Evolutionary conservation across 2,113 vertebrate genomes (phyloP).

Genomic region (Sceloporus tristichus): DNA sequence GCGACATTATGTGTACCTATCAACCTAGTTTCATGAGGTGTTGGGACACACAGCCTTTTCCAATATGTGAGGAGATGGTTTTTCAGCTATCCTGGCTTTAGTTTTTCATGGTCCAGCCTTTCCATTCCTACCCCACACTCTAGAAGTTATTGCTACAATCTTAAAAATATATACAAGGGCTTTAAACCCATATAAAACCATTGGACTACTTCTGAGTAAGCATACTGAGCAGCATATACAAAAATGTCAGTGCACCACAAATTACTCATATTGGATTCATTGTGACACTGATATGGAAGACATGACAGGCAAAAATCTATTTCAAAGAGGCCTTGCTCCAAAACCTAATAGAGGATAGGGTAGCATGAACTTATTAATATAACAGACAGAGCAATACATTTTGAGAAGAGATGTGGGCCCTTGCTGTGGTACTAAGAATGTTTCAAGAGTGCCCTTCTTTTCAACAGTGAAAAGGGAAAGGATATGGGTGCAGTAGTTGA

Average conservation of each 20-base stretch:
- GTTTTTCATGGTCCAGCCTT: not conserved
- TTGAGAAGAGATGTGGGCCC: not conserved
- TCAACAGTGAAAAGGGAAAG: not conserved
- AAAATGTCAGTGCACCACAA: not conserved
- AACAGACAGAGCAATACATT: not conserved
- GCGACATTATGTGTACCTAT: too few species aligned
- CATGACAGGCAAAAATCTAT: too few species aligned
- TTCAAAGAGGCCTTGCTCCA: not conserved
- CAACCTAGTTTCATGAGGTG: too few species aligned
- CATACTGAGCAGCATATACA: not conserved
- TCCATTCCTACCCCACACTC: too few species aligned
- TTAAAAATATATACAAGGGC: not conserved
- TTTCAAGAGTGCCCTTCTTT: too few species aligned
- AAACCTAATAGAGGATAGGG: not conserved
- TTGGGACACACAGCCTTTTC: too few species aligned
- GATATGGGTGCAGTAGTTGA: not conserved
- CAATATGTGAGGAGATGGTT: too few species aligned
- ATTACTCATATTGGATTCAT: too few species aligned
- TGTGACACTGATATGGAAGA: too few species aligned
- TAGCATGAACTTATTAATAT: not conserved
- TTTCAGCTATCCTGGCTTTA: too few species aligned
- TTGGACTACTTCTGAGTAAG: not conserved
- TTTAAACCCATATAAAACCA: not conserved
- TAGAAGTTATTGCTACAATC: not conserved
- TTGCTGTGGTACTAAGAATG: not conserved